These are phyloP conservation scores for Acrocephalus scirpaceus DNA, from an alignment of 2,797 vertebrate genomes.

Conservation along the genomic window DNA sequence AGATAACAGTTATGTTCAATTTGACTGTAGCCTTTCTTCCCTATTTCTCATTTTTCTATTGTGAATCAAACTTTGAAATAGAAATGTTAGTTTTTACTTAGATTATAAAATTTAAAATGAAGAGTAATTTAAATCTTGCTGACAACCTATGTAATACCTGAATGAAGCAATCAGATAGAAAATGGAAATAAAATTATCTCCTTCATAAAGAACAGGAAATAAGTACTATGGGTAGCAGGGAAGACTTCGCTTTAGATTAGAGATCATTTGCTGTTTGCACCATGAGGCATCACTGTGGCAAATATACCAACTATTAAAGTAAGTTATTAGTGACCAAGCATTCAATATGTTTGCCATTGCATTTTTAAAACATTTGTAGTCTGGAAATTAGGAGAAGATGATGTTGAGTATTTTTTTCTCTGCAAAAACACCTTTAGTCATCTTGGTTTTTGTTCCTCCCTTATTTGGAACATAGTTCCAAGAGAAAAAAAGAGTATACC, in stretches of 20 bases:
- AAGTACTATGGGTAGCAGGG: background rate
- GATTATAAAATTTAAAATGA: background rate
- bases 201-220: background rate
- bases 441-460: background rate
- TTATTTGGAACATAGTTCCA: background rate
- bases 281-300: background rate
- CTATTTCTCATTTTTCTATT: background rate
- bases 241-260: background rate
- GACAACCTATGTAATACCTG: background rate
- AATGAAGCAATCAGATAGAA: background rate
- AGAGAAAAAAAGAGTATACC: background rate
- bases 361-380: background rate
- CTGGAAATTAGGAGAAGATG: background rate
- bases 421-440: background rate
- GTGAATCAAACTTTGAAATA: background rate
- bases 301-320: background rate
- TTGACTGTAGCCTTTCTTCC: background rate
- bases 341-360: background rate
- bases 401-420: background rate
- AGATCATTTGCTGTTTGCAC: background rate
- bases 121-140: background rate
- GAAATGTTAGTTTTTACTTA: background rate
- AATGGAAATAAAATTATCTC: background rate
- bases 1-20: background rate
- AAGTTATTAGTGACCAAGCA: background rate